Evolutionary conservation across 2,113 vertebrate species (phyloP), one percentile per base, ranked within the genome.

Genomic region (Muntiacus reevesi): DNA sequence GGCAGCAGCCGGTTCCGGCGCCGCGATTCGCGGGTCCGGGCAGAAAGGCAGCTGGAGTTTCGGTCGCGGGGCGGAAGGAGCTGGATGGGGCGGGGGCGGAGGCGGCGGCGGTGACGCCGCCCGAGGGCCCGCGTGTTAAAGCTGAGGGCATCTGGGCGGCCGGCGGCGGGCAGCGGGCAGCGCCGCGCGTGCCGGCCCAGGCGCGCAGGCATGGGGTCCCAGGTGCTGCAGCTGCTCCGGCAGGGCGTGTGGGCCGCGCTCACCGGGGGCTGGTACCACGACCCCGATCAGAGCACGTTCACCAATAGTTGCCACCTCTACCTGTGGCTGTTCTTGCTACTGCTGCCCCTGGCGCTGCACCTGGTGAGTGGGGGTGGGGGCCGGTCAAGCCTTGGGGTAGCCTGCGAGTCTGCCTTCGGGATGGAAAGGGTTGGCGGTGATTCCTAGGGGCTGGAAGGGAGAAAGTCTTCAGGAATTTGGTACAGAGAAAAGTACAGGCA

Each of bases 261-360:
- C 97, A 99, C 99, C 17, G 99, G 99, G 33, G 99, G 99, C 96
- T 99, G 99, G 99, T 99, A 99, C 98, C 99, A 99, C 97, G 99
- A 99, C 98, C 99, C 99, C n/a, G 99, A 99, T 97, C 99, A 99
- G 98, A 99, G 99, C 97, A 99, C 99, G 99, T 99, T 99, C 98
- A 99, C 99, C 98, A 99, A 99, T 99, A 99, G 99, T 90, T 99
- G 99, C 98, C 99, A 99, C 93, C 99, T 99, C 89, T 99, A 99
- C 99, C 98, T 99, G 98, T 99, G 99, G 99, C 99, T 99, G 54
- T 99, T 99, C 94, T 98, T 99, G 98, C 99, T 99, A 74, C 99
- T 99, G 98, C 98, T 99, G 97, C 99, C 99, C 33, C 98, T 99
- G 98, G 99, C 99, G 36, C 98, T 99, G 97, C 99, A 99, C 98